phyloP scores from a whole-genome alignment of 1,140 invertebrate genomes.

The Tetragnatha versicolor region DNA sequence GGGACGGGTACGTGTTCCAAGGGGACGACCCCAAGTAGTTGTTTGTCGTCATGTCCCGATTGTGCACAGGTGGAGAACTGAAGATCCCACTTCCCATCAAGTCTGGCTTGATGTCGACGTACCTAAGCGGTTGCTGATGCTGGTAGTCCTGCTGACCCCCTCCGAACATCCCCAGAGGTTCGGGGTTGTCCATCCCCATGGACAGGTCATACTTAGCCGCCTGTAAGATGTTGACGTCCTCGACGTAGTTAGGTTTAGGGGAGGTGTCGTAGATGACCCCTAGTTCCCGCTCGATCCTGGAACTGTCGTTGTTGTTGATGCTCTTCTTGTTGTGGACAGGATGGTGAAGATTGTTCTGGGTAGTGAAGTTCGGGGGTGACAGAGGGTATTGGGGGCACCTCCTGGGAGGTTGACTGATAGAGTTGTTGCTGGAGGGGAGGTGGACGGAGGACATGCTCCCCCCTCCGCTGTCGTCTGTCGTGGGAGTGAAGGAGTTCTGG shows the following conservation, averaged over 20 bases:
- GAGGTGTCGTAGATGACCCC: slow-evolving; percentile 19
- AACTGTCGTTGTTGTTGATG: neutral
- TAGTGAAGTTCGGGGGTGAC: slow-evolving; percentile 9
- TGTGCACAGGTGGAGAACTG: neutral
- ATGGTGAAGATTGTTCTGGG: slow-evolving; percentile 25
- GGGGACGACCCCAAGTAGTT: slow-evolving; percentile 19
- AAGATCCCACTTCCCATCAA: neutral
- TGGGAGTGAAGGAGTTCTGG: slow-evolving; percentile 34
- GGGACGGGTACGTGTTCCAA: slow-evolving; percentile 45
- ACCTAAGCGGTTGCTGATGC: slow-evolving; percentile 27
- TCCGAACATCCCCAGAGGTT: slow-evolving; percentile 25
- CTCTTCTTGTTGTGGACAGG: slow-evolving; percentile 9
- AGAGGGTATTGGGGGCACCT: slow-evolving; percentile 19
- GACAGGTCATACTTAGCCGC: slow-evolving; percentile 29
- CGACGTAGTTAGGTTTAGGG: slow-evolving; percentile 22
- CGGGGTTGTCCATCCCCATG: slow-evolving; percentile 5
- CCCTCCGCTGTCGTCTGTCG: slow-evolving; percentile 37
- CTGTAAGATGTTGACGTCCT: slow-evolving; percentile 21
- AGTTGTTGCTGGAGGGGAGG: neutral
- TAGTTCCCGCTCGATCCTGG: slow-evolving; percentile 19
- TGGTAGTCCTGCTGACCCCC: slow-evolving; percentile 32
- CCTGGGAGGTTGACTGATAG: slow-evolving; percentile 8
- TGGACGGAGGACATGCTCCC: slow-evolving; percentile 21
- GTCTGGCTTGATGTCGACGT: slow-evolving; percentile 35
- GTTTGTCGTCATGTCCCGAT: slow-evolving; percentile 17